Base-by-base conservation (phyloP, 2,113 vertebrate genomes). In the Malurus elegans region DNA sequence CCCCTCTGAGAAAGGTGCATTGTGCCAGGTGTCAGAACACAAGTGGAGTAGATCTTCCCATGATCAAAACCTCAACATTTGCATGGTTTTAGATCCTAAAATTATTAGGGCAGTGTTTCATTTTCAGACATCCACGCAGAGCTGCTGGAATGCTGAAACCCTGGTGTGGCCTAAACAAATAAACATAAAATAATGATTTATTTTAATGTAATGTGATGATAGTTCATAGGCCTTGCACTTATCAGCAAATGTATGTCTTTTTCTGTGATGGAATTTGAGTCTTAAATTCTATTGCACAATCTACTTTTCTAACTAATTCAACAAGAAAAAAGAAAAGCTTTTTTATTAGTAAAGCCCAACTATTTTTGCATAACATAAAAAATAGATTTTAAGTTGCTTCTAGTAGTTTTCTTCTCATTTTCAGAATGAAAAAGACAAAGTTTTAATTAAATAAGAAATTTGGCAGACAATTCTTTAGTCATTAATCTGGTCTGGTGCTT, bases 391-490 rank as follows among this genome's bases (percentile, higher is more conserved):
- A 25, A 87, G 58, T 54, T 24, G 6, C 48, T 87, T 85, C 61
- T 53, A 12, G 36, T 75, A 54, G 13, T 32, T 79, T 73, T 91
- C 12, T 56, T 65, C 71, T 78, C 57, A 48, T 87, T 87, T 95
- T 79, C 70, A 53, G 32, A 67, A 48, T 57, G 50, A 51, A 93
- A 96, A 95, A 92, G 79, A 74, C 32, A 48, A 91, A 94, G 67
- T 76, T 95, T 95, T 96, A 95, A 96, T 97, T 80, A 96, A 97
- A 84, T 80, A 91, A 61, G 88, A 94, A 81, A 80, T 92, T 84
- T 96, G 95, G 93, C 92, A 91, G 71, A 34, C 81, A 93, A 84
- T 75, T 78, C 51, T 83, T 78, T 57, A 44, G 67, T 47, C 79
- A 92, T 97, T 95, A 94, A 96, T 96, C 91, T 95, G 50, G 14